A percentile compares a stretch with the other conserved stretches of the same genome.
phyloP scores from a whole-genome alignment of 2,113 vertebrate species.

The Lepidothrix coronata region DNA sequence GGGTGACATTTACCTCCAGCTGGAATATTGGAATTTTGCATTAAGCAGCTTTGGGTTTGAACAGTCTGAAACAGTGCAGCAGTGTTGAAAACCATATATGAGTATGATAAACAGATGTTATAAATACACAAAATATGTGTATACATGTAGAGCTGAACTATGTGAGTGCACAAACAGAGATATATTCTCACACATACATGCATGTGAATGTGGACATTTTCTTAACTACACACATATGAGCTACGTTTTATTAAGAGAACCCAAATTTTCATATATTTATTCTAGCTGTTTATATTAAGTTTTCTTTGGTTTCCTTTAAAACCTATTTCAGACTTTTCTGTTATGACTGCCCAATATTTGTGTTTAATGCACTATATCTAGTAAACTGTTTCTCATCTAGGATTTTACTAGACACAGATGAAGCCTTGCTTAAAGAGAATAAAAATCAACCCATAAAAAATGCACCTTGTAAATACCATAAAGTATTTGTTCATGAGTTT shows the following conservation, averaged over 20 bases:
- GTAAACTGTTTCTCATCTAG: slow-evolving; percentile 34
- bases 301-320: slow-evolving; percentile 21
- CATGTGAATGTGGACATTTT: neutral
- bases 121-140: slow-evolving; percentile 43
- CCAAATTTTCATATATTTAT: slow-evolving; percentile 21
- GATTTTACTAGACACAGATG: slow-evolving; percentile 21
- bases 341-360: neutral
- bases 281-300: slow-evolving; percentile 9
- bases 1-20: slow-evolving; percentile 1
- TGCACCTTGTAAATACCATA: slow-evolving; percentile 52
- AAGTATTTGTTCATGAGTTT: slow-evolving; percentile 35
- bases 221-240: slow-evolving; percentile 21
- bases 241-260: slow-evolving; percentile 2
- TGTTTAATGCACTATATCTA: slow-evolving; percentile 29
- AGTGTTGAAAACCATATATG: neutral
- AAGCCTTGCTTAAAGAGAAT: slow-evolving; percentile 2
- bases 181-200: slow-evolving; percentile 7
- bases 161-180: slow-evolving; percentile 11
- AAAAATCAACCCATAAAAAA: slow-evolving; percentile 62
- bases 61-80: neutral
- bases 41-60: slow-evolving; percentile 17
- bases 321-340: neutral
- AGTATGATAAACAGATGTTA: slow-evolving; percentile 53
- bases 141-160: neutral
- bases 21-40: neutral